Conservation (phyloP, 1,140 invertebrate genomes). For the Nymphalis io region DNA sequence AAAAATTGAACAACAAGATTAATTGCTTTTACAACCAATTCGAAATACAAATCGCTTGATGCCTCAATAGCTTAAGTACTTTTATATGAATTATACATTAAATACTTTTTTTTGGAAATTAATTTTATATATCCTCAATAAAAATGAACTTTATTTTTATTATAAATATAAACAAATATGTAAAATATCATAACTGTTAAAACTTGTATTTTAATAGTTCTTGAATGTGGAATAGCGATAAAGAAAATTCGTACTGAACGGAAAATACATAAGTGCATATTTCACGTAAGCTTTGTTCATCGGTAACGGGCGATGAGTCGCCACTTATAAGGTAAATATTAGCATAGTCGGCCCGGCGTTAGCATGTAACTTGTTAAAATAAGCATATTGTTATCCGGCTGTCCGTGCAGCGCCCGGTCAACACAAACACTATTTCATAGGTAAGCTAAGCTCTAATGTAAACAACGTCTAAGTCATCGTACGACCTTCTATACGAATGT, state of each 20-base stretch:
- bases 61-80: no score
- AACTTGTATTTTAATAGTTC: no score
- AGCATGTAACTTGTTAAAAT: conserved; percentile 26
- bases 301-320: conserved; percentile 12
- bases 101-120: no score
- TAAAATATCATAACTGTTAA: no score
- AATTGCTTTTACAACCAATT: no score
- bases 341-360: conserved; percentile 17
- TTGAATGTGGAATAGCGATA: background rate
- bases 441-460: background rate
- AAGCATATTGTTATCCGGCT: conserved; percentile 27
- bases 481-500: background rate
- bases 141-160: no score
- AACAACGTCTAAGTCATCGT: conserved; percentile 1
- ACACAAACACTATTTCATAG: conserved; percentile 18
- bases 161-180: no score
- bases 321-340: conserved; percentile 27
- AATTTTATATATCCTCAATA: no score
- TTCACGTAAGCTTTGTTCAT: background rate
- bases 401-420: conserved; percentile 15
- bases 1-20: no score
- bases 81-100: no score
- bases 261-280: background rate
- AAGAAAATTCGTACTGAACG: background rate
- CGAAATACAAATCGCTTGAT: no score